These are phyloP conservation scores for Gobiocypris rarus DNA, from an alignment of 2,113 vertebrate species.

Conservation along the genomic window DNA sequence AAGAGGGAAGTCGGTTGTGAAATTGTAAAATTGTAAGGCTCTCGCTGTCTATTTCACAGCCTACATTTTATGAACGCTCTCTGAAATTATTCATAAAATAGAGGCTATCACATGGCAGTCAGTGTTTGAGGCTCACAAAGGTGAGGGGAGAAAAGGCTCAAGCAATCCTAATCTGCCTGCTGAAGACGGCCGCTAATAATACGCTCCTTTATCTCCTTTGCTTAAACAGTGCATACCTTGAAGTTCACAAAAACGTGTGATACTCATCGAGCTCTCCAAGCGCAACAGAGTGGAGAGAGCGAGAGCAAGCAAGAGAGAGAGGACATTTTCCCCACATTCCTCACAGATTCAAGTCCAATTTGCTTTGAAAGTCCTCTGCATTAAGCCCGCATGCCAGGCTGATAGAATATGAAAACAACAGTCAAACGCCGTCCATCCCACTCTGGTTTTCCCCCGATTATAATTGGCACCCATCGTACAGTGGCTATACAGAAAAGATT, in stretches of 20 bases:
- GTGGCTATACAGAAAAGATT: slow-evolving; percentile 17
- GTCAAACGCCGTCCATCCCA: slow-evolving; percentile 44
- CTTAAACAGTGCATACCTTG: slow-evolving; percentile 67
- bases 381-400: slow-evolving; percentile 60
- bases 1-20: slow-evolving; percentile 80
- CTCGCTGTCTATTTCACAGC: slow-evolving; percentile 69
- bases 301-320: not conserved
- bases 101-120: slow-evolving; percentile 69
- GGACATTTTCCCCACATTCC: slow-evolving; percentile 64
- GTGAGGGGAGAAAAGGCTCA: slow-evolving; percentile 57
- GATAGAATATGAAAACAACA: slow-evolving; percentile 58
- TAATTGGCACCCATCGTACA: not conserved
- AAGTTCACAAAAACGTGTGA: slow-evolving; percentile 69
- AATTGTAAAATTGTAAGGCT: slow-evolving; percentile 79
- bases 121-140: slow-evolving; percentile 60
- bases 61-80: slow-evolving; percentile 63
- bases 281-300: slow-evolving; percentile 24
- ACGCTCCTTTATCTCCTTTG: slow-evolving; percentile 65
- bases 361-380: slow-evolving; percentile 65
- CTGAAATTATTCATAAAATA: slow-evolving; percentile 72
- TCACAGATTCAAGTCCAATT: slow-evolving; percentile 71
- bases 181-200: slow-evolving; percentile 66
- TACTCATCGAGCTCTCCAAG: slow-evolving; percentile 61
- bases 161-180: slow-evolving; percentile 68
- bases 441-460: not conserved